Evolutionary conservation across 1,140 invertebrate genomes (phyloP), one percentile per base, ranked within the genome.

Genomic region (Bombus breviceps): DNA sequence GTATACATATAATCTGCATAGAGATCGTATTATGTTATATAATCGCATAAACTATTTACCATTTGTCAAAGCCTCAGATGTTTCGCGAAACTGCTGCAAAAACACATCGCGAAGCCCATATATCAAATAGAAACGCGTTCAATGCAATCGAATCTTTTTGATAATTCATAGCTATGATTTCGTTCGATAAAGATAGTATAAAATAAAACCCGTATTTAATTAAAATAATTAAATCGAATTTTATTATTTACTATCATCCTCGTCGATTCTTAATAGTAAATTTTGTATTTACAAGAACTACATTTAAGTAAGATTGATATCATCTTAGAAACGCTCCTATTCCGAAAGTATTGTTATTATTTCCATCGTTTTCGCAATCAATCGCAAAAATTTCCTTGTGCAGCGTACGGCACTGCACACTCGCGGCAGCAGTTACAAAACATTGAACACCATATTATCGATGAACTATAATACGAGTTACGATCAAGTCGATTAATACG

Each of bases 351-450:
- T 59, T 57, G 47, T 90, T 86, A 39, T 90, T 87, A 43, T 88
- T 91, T 18, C 82, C 76, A 68, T 86, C 81, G 53, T 75, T 89
- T 15, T 81, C 80, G 77, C 85, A 88, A 53, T 88, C 84, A 22
- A 92, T 83, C 62, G 87, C 75, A 64, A 91, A 91, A 62, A 91
- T 68, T 64, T 83, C 59, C 15, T 28, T 74, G 1, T 68, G 25
- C 28, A 39, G 2, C 28, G 25, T 22, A 37, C 15, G 10, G 1
- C n/a, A 81, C 28, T 81, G 53, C 84, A 76, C 74, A 57, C 9
- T 81, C 43, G 1, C 15, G 32, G 53, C 3, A 12, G 5, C 32
- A 22, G 4, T 53, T 22, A 28, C 43, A 32, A 71, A 62, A 22
- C 64, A 34, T 79, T 8, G 77, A 59, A 64, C 28, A 66, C 1